Conservation (phyloP, 2,888 invertebrate species). For the Leucophora obtusa region DNA sequence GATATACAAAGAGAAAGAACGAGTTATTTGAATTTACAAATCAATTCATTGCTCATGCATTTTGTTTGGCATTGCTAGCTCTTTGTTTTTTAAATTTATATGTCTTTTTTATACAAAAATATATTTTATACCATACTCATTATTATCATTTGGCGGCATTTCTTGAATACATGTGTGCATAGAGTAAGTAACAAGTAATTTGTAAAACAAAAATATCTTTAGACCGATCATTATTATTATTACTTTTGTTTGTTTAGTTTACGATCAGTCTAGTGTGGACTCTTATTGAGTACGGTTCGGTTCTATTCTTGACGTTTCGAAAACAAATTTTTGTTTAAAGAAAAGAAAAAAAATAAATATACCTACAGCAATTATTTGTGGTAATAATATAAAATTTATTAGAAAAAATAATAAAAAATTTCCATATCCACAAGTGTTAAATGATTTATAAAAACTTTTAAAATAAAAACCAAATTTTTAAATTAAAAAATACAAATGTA, state of each 20-base stretch:
- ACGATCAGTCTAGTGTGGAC: constrained; percentile 62
- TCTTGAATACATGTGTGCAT: constrained; percentile 1
- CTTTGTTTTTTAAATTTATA: constrained; percentile 6
- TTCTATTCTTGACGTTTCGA: constrained; percentile 3
- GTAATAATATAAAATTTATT: not conserved
- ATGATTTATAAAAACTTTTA: not conserved
- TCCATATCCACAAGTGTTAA: not conserved
- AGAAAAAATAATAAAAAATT: not conserved
- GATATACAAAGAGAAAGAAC: not conserved
- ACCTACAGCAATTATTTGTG: not conserved
- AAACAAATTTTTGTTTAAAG: not conserved
- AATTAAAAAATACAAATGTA: not conserved
- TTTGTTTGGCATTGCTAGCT: not conserved
- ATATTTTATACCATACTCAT: not conserved
- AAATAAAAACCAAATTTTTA: not conserved
- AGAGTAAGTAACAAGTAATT: constrained; percentile 31
- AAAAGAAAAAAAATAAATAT: not conserved
- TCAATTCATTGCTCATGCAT: not conserved
- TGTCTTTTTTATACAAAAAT: not conserved
- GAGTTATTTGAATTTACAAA: not conserved
- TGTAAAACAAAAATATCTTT: constrained; percentile 8
- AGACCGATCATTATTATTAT: constrained; percentile 30
- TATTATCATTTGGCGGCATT: constrained; percentile 17
- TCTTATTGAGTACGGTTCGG: constrained; percentile 63
- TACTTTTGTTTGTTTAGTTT: constrained; percentile 41